Conservation (phyloP, 2,113 vertebrate species). For the Eleginops maclovinus region DNA sequence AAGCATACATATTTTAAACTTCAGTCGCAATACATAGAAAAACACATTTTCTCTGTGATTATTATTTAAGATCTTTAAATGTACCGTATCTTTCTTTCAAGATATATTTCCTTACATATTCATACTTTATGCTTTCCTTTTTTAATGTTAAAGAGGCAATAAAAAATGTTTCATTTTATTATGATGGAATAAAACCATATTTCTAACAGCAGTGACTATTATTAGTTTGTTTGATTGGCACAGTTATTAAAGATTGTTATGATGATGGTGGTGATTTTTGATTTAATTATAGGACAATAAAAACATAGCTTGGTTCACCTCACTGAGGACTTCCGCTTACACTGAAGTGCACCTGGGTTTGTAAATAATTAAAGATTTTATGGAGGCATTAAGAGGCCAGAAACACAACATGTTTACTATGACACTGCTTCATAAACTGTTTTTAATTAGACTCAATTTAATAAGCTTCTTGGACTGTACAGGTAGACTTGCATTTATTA, state of each 20-base stretch:
- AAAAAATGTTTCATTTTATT: background rate
- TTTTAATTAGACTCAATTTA: background rate
- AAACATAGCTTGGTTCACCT: background rate
- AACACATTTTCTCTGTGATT: background rate
- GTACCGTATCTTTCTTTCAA: background rate
- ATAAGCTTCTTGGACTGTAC: background rate
- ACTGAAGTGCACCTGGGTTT: background rate
- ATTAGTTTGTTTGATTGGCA: background rate
- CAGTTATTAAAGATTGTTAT: slow-evolving; percentile 1
- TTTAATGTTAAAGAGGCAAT: background rate
- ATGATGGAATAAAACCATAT: background rate
- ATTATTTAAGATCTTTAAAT: background rate
- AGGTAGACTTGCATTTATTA: background rate
- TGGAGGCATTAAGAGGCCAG: background rate
- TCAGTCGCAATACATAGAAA: background rate
- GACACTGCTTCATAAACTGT: background rate
- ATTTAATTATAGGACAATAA: background rate
- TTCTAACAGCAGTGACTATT: background rate
- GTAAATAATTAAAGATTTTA: slow-evolving; percentile 8
- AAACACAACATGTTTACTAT: background rate
- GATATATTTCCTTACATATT: background rate
- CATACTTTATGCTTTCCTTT: background rate
- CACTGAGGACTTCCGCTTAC: background rate
- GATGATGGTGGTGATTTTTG: background rate
- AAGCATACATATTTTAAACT: too few species aligned